phyloP scores from a whole-genome alignment of 2,797 vertebrate genomes.

The Xiphorhynchus erythropygius region DNA sequence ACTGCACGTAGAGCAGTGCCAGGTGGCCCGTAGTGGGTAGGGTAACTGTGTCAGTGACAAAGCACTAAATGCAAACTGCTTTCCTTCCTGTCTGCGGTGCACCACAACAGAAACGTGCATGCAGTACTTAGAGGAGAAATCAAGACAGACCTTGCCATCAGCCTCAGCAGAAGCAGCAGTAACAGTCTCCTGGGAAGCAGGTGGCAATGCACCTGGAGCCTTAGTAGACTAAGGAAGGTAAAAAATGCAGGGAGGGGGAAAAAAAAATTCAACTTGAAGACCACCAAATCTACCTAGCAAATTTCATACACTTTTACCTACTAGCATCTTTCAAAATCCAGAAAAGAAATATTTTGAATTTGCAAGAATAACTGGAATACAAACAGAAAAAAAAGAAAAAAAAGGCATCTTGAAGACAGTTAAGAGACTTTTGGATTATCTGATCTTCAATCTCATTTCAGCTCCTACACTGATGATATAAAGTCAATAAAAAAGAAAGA shows the following conservation, averaged over 20 bases:
- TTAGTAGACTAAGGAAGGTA: constrained; percentile 87
- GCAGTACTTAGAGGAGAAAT: constrained; percentile 72
- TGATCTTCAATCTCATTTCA: background rate
- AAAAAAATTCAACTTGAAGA: constrained; percentile 66
- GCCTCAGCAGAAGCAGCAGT: constrained; percentile 83
- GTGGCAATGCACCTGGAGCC: constrained; percentile 86
- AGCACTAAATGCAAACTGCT: background rate
- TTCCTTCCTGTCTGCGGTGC: background rate
- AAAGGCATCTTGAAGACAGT: background rate
- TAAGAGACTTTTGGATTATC: background rate
- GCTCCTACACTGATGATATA: background rate
- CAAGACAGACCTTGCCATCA: constrained; percentile 93
- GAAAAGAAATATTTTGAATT: background rate
- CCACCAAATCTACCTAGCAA: constrained; percentile 34
- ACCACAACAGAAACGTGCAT: constrained; percentile 73
- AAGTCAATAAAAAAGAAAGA: background rate
- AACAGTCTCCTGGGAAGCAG: constrained; percentile 85
- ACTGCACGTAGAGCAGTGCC: background rate
- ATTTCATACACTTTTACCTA: background rate
- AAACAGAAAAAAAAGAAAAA: background rate
- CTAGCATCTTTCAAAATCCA: background rate
- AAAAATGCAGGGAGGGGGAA: constrained; percentile 57
- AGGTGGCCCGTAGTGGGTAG: background rate
- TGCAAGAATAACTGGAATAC: background rate
- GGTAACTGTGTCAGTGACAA: background rate